Base-by-base conservation (phyloP, 2,113 vertebrate species). In the Ophiodon elongatus region DNA sequence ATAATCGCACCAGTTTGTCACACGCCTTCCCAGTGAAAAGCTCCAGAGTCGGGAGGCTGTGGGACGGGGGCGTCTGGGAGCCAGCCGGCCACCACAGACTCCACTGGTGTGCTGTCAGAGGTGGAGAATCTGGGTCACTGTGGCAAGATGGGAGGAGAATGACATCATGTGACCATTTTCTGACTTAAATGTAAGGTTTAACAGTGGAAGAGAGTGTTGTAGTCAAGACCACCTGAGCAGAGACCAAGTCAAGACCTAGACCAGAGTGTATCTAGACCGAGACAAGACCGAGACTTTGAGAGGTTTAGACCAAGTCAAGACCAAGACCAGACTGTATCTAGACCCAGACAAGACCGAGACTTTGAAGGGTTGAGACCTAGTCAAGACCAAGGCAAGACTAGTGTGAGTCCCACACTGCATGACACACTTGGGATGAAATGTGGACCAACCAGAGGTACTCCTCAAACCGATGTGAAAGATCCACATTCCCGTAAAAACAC, bases 1-100 rank as follows among this genome's bases (percentile, higher is more conserved):
- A 79, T 78, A 86, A 82, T 88, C 41, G 37, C 71, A 72, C 79
- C 76, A 39, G 88, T 84, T 86, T 84, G 87, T 89, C 83, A 86
- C 84, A 88, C 6, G 7, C 57, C 57, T 50, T 56, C 71, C 54
- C 64, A 25, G n/a, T 72, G 68, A 79, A 41, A 54, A 57, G 80
- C 64, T 76, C 47, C 52, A 69, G 59, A 72, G 79, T n/a, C 57
- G 41, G 80, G 68, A 77, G 81, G 69, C 79, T 71, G 78, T 10
- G 73, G 76, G 41, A 13, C 11, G 56, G 47, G 63, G 31, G 57
- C 6, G 75, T 57, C 43, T 73, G 84, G 79, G 54, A 73, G 68
- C 70, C 63, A 57, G 78, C 72, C 41, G 25, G 17, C n/a, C 56
- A 52, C 31, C 59, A 41, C 81, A 80, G 77, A 65, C 80, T 76